Base-by-base conservation (phyloP, 2,113 vertebrate species). In the Reinhardtius hippoglossoides region DNA sequence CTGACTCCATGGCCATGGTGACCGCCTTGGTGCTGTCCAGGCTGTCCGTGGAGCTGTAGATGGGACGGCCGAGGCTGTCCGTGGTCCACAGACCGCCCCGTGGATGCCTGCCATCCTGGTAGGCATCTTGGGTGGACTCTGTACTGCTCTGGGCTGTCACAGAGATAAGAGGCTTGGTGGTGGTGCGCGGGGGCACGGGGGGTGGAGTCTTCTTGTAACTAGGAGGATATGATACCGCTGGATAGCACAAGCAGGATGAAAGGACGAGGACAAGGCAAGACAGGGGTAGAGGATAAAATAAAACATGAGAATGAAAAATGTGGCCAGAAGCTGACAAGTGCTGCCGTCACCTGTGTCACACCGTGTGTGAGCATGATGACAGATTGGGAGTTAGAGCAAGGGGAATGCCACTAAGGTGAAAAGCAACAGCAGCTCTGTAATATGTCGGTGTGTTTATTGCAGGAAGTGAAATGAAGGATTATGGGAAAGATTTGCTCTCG, bases 141-240 rank as follows among this genome's bases (percentile, higher is more conserved):
- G 98, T 99, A 91, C 98, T 99, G 96, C 98, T 99, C 95, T 99
- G 98, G 1, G 98, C 97, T 1, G 98, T 99, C 78, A 99, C 97
- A 0, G 98, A 99, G 94, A 99, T 99, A 90, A 99, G 94, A 1
- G 98, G 98, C 93, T 98, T 98, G 86, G 97, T 97, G 87, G 97
- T 96, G 91, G 96, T 95, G 64, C 98, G 96, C 2, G 98, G 98
- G 31, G 98, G 98, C 68, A 99, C 97, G 0, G 98, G 98, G 0
- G 98, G 98, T 0, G 98, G 97, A 0, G 97, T 97, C 94, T 98
- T 99, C 88, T 98, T 99, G 89, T 97, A 98, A 93, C 95, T 96
- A 15, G 97, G 93, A 1, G 96, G 96, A 74, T 96, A 96, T 86
- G 96, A 94, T 67, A 97, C 97, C 94, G 60, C 10, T 83, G 87